A percentile compares a stretch with the other conserved stretches of the same genome.
phyloP scores from a whole-genome alignment of 2,888 invertebrate genomes.

The Lasioglossum vierecki region DNA sequence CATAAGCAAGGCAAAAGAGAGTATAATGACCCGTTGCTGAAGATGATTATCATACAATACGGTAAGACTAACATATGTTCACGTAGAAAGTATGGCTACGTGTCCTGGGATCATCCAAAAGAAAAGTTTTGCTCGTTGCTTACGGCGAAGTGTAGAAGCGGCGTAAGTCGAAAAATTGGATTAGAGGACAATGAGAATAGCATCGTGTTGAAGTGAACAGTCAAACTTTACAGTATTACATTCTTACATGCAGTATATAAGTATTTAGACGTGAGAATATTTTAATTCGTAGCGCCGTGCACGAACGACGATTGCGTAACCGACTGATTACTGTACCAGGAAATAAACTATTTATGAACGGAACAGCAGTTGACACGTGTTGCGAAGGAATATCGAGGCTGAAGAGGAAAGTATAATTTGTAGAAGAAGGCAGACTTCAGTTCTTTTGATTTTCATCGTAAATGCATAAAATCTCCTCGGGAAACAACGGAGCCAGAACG shows the following conservation, averaged over 20 bases:
- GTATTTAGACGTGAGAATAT: conserved; percentile 40
- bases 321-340: conserved; percentile 49
- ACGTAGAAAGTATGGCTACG: no score
- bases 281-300: conserved; percentile 15
- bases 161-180: not conserved
- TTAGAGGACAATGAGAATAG: not conserved
- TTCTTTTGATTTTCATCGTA: not conserved
- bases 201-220: not conserved
- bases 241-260: not conserved
- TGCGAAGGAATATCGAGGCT: conserved; percentile 29
- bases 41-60: no score
- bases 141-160: not conserved
- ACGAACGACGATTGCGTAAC: conserved; percentile 53
- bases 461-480: not conserved
- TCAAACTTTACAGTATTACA: not conserved
- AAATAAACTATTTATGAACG: conserved; percentile 52
- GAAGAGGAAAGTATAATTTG: conserved; percentile 19
- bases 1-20: not conserved
- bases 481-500: not conserved
- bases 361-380: conserved; percentile 28
- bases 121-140: not conserved
- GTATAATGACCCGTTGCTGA: not conserved
- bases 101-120: no score
- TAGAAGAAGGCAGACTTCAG: not conserved
- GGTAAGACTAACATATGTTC: no score